These are phyloP conservation scores for Ciconia stormi DNA, from an alignment of 2,113 vertebrate genomes.

Conservation along the genomic window DNA sequence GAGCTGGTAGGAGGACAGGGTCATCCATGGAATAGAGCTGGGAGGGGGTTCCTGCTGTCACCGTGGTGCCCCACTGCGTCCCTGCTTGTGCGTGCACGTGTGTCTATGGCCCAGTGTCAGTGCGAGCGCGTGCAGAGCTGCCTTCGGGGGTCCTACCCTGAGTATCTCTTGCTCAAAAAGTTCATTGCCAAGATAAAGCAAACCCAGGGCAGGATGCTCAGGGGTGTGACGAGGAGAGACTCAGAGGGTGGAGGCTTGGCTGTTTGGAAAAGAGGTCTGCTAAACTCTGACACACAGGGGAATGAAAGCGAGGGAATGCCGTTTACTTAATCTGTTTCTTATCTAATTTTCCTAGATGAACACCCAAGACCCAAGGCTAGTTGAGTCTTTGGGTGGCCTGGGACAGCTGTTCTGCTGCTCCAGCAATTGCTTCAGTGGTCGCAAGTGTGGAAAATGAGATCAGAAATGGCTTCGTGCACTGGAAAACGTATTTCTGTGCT, in stretches of 20 bases:
- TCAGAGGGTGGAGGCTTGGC: too few relatives aligned
- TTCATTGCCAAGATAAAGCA: neutral
- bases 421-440: neutral
- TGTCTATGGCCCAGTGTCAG: too few relatives aligned
- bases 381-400: neutral
- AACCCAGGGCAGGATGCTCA: neutral
- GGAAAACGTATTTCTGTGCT: neutral
- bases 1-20: neutral
- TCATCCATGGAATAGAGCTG: neutral
- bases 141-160: fast-evolving
- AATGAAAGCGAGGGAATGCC: neutral
- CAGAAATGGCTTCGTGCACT: neutral
- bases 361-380: neutral
- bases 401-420: neutral
- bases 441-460: neutral
- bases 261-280: neutral
- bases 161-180: neutral
- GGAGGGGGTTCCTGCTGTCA: neutral
- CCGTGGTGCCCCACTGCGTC: neutral
- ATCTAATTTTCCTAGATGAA: neutral
- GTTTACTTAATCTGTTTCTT: neutral
- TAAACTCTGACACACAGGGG: neutral
- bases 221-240: fast-evolving
- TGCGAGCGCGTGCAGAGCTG: neutral
- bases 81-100: fast-evolving